Base-by-base conservation (phyloP, 92 coral and sea anemone genomes). In the Bergia sp. region DNA sequence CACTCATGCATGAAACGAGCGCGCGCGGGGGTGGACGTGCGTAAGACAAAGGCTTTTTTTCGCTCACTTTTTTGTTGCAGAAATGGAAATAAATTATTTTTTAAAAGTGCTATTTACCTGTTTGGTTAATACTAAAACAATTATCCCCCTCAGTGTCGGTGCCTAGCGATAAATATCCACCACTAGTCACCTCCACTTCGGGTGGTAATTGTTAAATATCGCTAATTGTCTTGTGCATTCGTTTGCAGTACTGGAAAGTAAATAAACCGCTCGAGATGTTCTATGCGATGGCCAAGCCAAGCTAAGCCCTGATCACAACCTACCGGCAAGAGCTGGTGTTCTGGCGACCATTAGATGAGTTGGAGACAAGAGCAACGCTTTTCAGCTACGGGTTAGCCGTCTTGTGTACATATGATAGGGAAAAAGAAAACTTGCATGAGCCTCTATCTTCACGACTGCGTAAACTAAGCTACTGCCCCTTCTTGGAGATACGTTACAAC, bases 231-330 rank as follows among this genome's bases (percentile, higher is more conserved):
- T 37, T 37, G 4, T 11, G 37, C 1, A 37, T 29, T 77, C 15
- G 42, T 45, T 81, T 73, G 69, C 58, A 97, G 99, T 97, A 97
- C 87, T 97, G 99, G 99, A 95, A 97, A 88, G 99, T 97, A 8
- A 97, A 97, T 89, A 97, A 97, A 84, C 99, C 99, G 6, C 82
- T 97, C 71, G 99, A 97, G 90, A 97, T 97, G 99, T 97, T 94
- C 93, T 97, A 97, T 73, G 98, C 99, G 9, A 91, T 91, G 53
- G 87, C 91, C 83, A 83, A 91, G 86, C 85, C 87, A 37, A 84
- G 89, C 86, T 89, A 91, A 47, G 49, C 36, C 73, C 11, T 4
- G 23, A 29, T 41, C 73, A 87, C 38, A 64, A 79, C 82, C 18
- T 87, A 20, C 43, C 15, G 53, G 75, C 76, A 38, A 43, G 21